Percentiles rank a stretch among this genome's conserved stretches.
These are phyloP conservation scores for Pseudococcus viburni DNA, from an alignment of 2,888 invertebrate genomes.

Conservation along the genomic window DNA sequence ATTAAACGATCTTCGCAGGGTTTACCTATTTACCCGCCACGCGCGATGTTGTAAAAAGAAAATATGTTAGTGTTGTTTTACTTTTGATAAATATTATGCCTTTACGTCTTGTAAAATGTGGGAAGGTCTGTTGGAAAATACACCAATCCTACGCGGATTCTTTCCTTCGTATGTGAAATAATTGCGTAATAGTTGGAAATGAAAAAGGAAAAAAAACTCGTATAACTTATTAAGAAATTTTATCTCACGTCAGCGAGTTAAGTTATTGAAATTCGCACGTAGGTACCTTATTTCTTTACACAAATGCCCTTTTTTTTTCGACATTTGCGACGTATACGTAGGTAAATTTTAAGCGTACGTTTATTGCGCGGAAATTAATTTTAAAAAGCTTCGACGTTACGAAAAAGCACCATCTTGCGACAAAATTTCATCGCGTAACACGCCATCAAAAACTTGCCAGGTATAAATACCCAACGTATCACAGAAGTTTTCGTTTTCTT, in stretches of 20 bases:
- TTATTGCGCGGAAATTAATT: neutral
- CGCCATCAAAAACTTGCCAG: neutral
- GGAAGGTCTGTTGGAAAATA: slow-evolving; percentile 43
- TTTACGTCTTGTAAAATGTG: slow-evolving; percentile 44
- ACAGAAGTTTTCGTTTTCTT: slow-evolving; percentile 32
- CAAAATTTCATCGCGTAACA: neutral
- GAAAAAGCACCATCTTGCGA: slow-evolving; percentile 35
- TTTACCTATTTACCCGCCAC: slow-evolving; percentile 39
- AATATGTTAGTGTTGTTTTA: slow-evolving; percentile 35
- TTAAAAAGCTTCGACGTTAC: neutral
- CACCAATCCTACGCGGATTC: slow-evolving; percentile 29
- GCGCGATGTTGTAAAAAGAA: slow-evolving; percentile 32
- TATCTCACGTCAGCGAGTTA: neutral
- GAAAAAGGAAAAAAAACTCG: neutral
- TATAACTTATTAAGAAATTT: slow-evolving; percentile 21
- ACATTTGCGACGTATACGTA: neutral
- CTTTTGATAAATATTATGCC: slow-evolving; percentile 52
- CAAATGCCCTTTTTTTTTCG: neutral
- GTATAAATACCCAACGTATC: too few species aligned
- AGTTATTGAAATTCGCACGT: neutral
- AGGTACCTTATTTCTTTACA: neutral
- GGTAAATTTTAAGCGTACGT: neutral
- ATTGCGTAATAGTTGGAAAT: slow-evolving; percentile 23
- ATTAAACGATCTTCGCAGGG: slow-evolving; percentile 28
- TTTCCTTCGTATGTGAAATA: slow-evolving; percentile 10